Evolutionary conservation across 2,888 invertebrate species (phyloP).

Genomic region (Ectemnius lituratus): DNA sequence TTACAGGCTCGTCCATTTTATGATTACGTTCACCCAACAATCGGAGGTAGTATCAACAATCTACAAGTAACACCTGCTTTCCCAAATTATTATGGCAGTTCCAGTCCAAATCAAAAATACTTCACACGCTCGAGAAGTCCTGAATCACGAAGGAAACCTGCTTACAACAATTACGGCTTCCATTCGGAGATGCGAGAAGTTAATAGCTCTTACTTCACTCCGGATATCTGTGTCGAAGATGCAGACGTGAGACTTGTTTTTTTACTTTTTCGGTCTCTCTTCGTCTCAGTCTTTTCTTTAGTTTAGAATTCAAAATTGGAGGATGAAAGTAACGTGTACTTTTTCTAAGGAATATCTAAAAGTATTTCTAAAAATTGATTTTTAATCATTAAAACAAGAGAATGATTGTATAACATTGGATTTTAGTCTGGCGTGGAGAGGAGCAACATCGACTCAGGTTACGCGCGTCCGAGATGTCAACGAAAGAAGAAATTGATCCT

Average conservation of each 20-base stretch:
- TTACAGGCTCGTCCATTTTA: constrained; percentile 67
- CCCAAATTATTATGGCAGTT: constrained; percentile 70
- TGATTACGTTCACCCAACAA: constrained; percentile 67
- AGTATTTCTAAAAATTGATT: too few relatives aligned
- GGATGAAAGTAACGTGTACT: too few relatives aligned
- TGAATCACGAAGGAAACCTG: constrained; percentile 60
- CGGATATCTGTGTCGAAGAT: constrained; percentile 69
- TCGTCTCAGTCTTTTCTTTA: not conserved
- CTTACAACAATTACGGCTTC: constrained; percentile 72
- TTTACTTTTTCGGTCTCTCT: constrained; percentile 16
- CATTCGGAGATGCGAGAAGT: constrained; percentile 73
- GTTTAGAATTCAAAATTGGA: not conserved
- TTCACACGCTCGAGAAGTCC: constrained; percentile 33
- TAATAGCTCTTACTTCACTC: constrained; percentile 68
- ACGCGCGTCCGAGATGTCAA: constrained; percentile 59
- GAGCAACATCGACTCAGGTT: constrained; percentile 37
- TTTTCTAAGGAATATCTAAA: too few relatives aligned
- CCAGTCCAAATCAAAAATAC: constrained; percentile 63
- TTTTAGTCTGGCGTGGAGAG: constrained; percentile 36
- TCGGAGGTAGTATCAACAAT: constrained; percentile 45
- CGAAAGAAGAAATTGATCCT: constrained; percentile 37
- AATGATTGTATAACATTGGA: too few relatives aligned
- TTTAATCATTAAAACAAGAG: too few relatives aligned
- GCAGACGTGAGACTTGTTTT: constrained; percentile 63
- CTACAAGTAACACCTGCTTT: constrained; percentile 61